Percentiles rank a stretch among this genome's conserved stretches.
These are phyloP conservation scores for Limnodromus scolopaceus DNA, from an alignment of 2,797 vertebrate species.

Conservation along the genomic window DNA sequence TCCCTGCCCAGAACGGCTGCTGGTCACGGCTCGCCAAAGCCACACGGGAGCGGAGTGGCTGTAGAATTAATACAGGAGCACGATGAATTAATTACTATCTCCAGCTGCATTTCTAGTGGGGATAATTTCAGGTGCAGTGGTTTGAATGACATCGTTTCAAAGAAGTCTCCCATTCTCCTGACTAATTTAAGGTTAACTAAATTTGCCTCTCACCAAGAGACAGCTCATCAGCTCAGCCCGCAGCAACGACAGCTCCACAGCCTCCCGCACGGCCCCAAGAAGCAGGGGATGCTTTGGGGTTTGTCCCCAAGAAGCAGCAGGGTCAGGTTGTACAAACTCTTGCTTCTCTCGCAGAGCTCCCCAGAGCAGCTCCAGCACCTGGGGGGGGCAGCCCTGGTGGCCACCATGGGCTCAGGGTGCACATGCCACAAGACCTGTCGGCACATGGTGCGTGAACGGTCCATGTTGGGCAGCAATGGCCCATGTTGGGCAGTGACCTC, in stretches of 20 bases:
- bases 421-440: rapidly evolving
- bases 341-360: background rate
- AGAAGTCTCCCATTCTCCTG: background rate
- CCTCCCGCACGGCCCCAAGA: rapidly evolving
- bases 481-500: background rate
- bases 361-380: background rate
- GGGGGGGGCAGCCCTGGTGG: rapidly evolving
- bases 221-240: background rate
- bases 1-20: background rate
- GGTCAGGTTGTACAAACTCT: background rate
- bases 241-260: background rate
- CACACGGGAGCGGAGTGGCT: background rate
- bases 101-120: slow-evolving; percentile 58
- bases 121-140: background rate
- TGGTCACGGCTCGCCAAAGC: slow-evolving; percentile 59
- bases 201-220: background rate
- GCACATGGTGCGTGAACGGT: rapidly evolving
- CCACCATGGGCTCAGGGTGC: rapidly evolving
- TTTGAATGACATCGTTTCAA: background rate
- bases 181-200: slow-evolving; percentile 4
- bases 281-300: background rate
- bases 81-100: slow-evolving; percentile 75
- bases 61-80: slow-evolving; percentile 78
- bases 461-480: rapidly evolving
- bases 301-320: background rate